Percentiles rank a stretch among this genome's conserved stretches.
Evolutionary conservation across 2,888 invertebrate species (phyloP).

Genomic region (Ophion ellenae): DNA sequence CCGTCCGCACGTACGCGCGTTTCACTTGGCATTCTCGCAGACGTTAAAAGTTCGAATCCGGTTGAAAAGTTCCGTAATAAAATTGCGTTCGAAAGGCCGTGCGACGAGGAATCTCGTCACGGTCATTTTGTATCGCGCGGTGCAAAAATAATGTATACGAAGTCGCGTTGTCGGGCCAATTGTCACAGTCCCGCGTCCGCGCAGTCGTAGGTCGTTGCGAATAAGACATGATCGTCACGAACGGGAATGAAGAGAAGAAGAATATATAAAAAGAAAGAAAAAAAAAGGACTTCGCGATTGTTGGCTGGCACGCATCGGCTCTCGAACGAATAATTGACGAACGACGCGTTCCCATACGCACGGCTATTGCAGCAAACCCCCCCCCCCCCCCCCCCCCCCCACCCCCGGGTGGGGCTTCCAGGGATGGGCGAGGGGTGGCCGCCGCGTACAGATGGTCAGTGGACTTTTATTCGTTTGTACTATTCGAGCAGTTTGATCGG

Average conservation of each 20-base stretch:
- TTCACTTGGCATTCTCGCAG: neutral
- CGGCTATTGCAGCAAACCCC: no score
- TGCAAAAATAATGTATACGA: slow-evolving; percentile 17
- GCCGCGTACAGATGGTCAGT: slow-evolving; percentile 10
- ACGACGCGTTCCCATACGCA: slow-evolving; percentile 38
- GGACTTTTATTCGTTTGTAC: slow-evolving; percentile 46
- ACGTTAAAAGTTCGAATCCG: slow-evolving; percentile 2
- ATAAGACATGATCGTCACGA: slow-evolving; percentile 58
- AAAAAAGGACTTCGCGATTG: slow-evolving; percentile 33
- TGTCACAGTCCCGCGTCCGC: slow-evolving; percentile 15
- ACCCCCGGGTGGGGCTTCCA: no score
- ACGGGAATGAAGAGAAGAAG: slow-evolving; percentile 35
- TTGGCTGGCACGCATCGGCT: slow-evolving; percentile 47
- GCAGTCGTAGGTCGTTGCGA: slow-evolving; percentile 46
- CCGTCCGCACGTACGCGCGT: neutral
- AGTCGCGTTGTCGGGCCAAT: slow-evolving; percentile 7
- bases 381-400: no score
- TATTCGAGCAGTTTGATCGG: slow-evolving; percentile 60
- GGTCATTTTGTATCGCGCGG: neutral
- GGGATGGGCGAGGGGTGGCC: slow-evolving; percentile 6
- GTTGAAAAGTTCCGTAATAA: slow-evolving; percentile 13
- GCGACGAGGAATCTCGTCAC: neutral
- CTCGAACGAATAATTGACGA: slow-evolving; percentile 60
- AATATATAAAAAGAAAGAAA: slow-evolving; percentile 1
- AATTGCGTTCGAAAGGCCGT: neutral